Percentiles rank a stretch among this genome's conserved stretches.
These are phyloP conservation scores for Harpegnathos saltator DNA, from an alignment of 1,140 invertebrate genomes.

Conservation along the genomic window DNA sequence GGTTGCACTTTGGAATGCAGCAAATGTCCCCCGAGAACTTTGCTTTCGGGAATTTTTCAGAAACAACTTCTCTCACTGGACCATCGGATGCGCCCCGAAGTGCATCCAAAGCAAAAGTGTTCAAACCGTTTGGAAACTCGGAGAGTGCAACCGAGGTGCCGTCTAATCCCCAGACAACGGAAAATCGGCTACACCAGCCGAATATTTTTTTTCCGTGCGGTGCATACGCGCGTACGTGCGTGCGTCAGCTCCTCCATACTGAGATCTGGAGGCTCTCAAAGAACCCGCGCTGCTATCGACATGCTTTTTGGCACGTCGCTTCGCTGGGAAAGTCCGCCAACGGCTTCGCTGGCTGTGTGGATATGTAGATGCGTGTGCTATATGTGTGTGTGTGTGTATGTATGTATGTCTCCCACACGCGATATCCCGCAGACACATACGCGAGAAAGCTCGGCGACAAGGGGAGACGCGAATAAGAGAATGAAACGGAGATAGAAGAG, in stretches of 20 bases:
- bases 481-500: constrained; percentile 66
- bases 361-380: constrained; percentile 39
- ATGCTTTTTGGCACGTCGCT: constrained; percentile 25
- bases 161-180: too few species aligned
- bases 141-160: too few species aligned
- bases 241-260: neutral
- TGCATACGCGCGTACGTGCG: too few species aligned
- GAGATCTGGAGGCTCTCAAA: neutral
- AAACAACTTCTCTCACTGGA: too few species aligned
- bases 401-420: neutral
- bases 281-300: neutral
- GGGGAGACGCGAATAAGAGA: constrained; percentile 60
- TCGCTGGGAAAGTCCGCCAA: neutral
- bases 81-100: too few species aligned
- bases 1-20: too few species aligned
- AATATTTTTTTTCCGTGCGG: too few species aligned
- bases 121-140: too few species aligned
- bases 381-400: constrained; percentile 1
- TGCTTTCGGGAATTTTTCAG: too few species aligned
- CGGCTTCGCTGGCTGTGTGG: constrained; percentile 15
- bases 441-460: constrained; percentile 42
- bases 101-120: too few species aligned
- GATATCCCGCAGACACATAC: neutral
- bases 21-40: too few species aligned
- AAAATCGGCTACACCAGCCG: too few species aligned